Percentiles rank a stretch among this genome's conserved stretches.
phyloP scores from a whole-genome alignment of 1,140 invertebrate species.

The Delia radicum region DNA sequence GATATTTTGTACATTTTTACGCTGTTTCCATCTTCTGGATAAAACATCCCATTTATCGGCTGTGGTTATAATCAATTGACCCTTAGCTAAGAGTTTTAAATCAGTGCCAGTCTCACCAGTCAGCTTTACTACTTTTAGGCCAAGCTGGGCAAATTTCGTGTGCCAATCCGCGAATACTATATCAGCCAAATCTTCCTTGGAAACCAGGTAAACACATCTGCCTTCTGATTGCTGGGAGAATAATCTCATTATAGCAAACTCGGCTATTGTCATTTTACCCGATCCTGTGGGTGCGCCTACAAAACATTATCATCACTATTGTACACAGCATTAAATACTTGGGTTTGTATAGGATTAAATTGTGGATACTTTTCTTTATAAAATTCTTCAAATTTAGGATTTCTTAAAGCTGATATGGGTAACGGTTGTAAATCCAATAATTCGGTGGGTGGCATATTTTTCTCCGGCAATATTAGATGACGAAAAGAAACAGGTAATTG shows the following conservation, averaged over 20 bases:
- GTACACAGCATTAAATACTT: slow-evolving; percentile 98
- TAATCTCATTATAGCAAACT: slow-evolving; percentile 92
- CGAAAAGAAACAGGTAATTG: slow-evolving; percentile 96
- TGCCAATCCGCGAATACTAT: slow-evolving; percentile 90
- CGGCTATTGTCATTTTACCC: slow-evolving; percentile 95
- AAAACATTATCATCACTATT: slow-evolving; percentile 98
- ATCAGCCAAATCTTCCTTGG: slow-evolving; percentile 89
- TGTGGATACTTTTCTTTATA: slow-evolving; percentile 87
- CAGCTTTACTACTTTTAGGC: slow-evolving; percentile 87
- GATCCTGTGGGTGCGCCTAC: slow-evolving; percentile 97
- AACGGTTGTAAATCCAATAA: slow-evolving; percentile 96
- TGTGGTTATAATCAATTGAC: slow-evolving; percentile 93
- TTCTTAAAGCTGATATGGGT: slow-evolving; percentile 82
- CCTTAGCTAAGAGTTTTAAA: slow-evolving; percentile 88
- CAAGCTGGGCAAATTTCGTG: slow-evolving; percentile 81
- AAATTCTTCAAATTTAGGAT: slow-evolving; percentile 80
- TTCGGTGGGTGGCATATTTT: slow-evolving; percentile 97
- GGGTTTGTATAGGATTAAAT: slow-evolving; percentile 99
- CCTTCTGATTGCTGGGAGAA: slow-evolving; percentile 73
- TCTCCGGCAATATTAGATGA: slow-evolving; percentile 96
- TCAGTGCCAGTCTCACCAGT: slow-evolving; percentile 98
- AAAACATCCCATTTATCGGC: slow-evolving; percentile 99
- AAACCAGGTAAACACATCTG: slow-evolving; percentile 90
- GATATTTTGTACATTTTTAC: slow-evolving; percentile 97
- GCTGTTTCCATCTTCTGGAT: slow-evolving; percentile 96